Conservation (phyloP, 2,888 invertebrate species). For the Aphelenchoides bicaudatus region DNA sequence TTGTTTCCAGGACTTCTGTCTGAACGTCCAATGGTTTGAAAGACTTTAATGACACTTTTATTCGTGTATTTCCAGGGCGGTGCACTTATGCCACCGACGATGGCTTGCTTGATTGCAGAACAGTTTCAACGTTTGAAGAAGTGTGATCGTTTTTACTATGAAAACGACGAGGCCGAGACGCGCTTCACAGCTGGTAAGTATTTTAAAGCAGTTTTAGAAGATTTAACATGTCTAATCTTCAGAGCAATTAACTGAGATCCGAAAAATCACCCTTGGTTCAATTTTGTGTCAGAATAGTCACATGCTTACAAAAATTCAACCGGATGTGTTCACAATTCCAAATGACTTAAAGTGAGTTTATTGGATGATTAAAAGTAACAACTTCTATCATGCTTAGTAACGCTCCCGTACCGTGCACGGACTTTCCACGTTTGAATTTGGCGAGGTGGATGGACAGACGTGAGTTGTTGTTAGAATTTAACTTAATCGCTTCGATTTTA, state of each 20-base stretch:
- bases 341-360: slow-evolving; percentile 43
- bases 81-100: slow-evolving; percentile 68
- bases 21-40: slow-evolving; percentile 71
- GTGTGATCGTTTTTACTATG: slow-evolving; percentile 92
- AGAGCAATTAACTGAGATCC: slow-evolving; percentile 76
- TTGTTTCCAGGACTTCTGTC: slow-evolving; percentile 75
- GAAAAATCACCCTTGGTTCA: slow-evolving; percentile 80
- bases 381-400: slow-evolving; percentile 40
- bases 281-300: slow-evolving; percentile 85
- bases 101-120: slow-evolving; percentile 89
- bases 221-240: slow-evolving; percentile 28
- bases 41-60: slow-evolving; percentile 66
- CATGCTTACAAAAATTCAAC: slow-evolving; percentile 74
- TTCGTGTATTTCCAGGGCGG: too few relatives aligned
- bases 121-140: slow-evolving; percentile 69
- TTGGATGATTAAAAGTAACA: background rate
- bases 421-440: slow-evolving; percentile 54
- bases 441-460: slow-evolving; percentile 57
- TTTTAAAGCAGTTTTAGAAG: background rate
- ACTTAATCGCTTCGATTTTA: slow-evolving; percentile 20
- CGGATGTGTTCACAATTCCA: slow-evolving; percentile 82
- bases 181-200: slow-evolving; percentile 62
- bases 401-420: slow-evolving; percentile 54
- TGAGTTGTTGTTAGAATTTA: slow-evolving; percentile 26
- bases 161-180: slow-evolving; percentile 59